phyloP scores from a whole-genome alignment of 2,113 vertebrate species.

The Coreoperca whiteheadi region DNA sequence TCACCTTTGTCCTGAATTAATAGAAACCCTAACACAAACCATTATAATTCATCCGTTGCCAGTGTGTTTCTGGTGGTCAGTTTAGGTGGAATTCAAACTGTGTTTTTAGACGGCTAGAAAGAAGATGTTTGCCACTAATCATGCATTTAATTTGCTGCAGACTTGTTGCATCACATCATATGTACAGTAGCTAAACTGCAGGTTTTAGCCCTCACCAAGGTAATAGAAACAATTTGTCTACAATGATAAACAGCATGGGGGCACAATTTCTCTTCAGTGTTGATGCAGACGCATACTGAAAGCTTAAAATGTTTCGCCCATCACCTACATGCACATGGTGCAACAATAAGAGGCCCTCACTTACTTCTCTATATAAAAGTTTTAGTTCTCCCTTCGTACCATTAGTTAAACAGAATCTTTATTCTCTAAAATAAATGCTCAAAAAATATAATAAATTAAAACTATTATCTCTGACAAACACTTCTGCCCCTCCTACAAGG shows the following conservation, averaged over 20 bases:
- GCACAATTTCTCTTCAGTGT: not conserved
- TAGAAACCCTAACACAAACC: slow-evolving; percentile 58
- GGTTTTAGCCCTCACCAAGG: not conserved
- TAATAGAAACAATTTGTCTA: not conserved
- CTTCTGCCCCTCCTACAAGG: not conserved
- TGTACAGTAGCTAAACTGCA: not conserved
- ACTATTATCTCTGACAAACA: not conserved
- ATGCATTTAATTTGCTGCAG: not conserved
- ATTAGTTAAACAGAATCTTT: not conserved
- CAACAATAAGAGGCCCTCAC: not conserved
- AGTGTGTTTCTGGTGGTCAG: not conserved
- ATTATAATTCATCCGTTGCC: slow-evolving; percentile 38
- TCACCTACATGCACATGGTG: not conserved
- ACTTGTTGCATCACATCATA: slow-evolving; percentile 30
- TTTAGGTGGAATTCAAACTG: slow-evolving; percentile 9
- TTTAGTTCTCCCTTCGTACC: not conserved
- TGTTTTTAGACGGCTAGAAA: slow-evolving; percentile 17
- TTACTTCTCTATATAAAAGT: not conserved
- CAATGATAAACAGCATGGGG: not conserved
- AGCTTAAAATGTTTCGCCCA: not conserved
- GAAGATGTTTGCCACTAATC: not conserved
- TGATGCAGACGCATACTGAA: not conserved
- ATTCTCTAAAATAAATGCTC: not conserved
- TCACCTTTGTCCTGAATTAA: slow-evolving; percentile 83
- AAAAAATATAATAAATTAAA: not conserved